A percentile compares a stretch with the other conserved stretches of the same genome.
Evolutionary conservation across 2,113 vertebrate genomes (phyloP).

Genomic region (Chitala chitala): DNA sequence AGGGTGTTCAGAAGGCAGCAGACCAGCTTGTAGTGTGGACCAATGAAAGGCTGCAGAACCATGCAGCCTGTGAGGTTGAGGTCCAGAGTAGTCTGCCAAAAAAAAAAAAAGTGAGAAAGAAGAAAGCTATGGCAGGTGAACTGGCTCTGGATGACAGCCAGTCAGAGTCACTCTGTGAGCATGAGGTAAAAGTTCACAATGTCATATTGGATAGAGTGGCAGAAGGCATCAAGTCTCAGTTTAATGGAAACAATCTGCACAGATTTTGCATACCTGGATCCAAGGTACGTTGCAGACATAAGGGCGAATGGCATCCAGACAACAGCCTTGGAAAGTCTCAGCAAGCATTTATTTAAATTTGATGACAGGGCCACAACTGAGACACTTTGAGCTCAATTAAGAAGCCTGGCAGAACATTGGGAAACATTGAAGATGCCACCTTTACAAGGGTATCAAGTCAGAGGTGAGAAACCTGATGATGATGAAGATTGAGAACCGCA

Average conservation of each 20-base stretch:
- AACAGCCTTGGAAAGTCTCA: constrained; percentile 23
- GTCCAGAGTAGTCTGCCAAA: not conserved
- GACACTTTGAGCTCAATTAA: constrained; percentile 19
- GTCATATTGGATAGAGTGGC: constrained; percentile 24
- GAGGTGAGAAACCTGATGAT: not conserved
- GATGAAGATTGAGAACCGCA: constrained; percentile 14
- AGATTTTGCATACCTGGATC: constrained; percentile 28
- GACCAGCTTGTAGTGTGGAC: constrained; percentile 20
- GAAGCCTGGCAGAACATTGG: constrained; percentile 16
- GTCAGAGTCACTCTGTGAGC: not conserved
- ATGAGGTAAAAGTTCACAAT: constrained; percentile 23
- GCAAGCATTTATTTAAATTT: constrained; percentile 27
- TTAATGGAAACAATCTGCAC: constrained; percentile 20
- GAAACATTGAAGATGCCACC: constrained; percentile 24
- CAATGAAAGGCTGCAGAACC: constrained; percentile 25
- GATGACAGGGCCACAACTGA: constrained; percentile 9
- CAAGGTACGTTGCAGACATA: constrained; percentile 19
- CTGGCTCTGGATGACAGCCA: constrained; percentile 23
- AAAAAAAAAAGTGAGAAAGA: constrained; percentile 20
- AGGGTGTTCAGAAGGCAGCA: constrained; percentile 21
- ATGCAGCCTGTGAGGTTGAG: constrained; percentile 17
- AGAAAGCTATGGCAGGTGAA: constrained; percentile 24
- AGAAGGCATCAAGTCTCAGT: constrained; percentile 15
- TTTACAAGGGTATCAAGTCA: constrained; percentile 18
- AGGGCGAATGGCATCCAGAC: constrained; percentile 3